Evolutionary conservation across 2,113 vertebrate genomes (phyloP).

Genomic region (Megalops atlanticus): DNA sequence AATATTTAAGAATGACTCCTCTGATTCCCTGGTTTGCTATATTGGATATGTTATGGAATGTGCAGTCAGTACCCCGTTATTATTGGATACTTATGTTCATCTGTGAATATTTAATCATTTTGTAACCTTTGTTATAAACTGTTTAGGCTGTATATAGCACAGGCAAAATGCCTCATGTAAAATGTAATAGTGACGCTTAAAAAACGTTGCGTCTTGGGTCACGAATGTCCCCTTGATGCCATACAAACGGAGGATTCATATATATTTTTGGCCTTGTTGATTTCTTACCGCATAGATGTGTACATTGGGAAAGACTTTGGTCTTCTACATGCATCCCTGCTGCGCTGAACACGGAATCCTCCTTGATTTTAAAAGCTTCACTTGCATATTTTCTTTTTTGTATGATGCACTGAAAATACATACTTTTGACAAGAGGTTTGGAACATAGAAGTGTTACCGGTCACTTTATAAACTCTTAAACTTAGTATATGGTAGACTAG

Average conservation of each 20-base stretch:
- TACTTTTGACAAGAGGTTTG: conserved; percentile 72
- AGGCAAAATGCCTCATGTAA: conserved; percentile 52
- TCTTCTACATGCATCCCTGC: conserved; percentile 58
- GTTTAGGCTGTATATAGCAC: conserved; percentile 67
- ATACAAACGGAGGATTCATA: conserved; percentile 58
- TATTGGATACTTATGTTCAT: conserved; percentile 55
- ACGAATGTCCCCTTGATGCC: conserved; percentile 61
- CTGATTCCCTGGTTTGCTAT: conserved; percentile 26
- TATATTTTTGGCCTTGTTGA: conserved; percentile 52
- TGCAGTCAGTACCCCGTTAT: conserved; percentile 51
- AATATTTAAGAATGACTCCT: conserved; percentile 27
- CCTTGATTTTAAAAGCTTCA: conserved; percentile 66
- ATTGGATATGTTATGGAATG: conserved; percentile 39
- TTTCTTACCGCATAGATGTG: conserved; percentile 43
- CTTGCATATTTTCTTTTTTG: conserved; percentile 61
- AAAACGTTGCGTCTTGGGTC: conserved; percentile 64
- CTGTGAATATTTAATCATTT: conserved; percentile 72
- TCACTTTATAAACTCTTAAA: conserved; percentile 73
- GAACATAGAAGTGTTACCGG: conserved; percentile 72
- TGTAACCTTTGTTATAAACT: conserved; percentile 71
- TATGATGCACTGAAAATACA: conserved; percentile 79
- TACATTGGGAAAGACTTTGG: conserved; percentile 32
- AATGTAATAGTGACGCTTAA: conserved; percentile 59
- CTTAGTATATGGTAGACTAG: conserved; percentile 79
- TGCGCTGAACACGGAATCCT: conserved; percentile 72